phyloP scores from a whole-genome alignment of 1,140 invertebrate genomes.

The Drosophila pachea region DNA sequence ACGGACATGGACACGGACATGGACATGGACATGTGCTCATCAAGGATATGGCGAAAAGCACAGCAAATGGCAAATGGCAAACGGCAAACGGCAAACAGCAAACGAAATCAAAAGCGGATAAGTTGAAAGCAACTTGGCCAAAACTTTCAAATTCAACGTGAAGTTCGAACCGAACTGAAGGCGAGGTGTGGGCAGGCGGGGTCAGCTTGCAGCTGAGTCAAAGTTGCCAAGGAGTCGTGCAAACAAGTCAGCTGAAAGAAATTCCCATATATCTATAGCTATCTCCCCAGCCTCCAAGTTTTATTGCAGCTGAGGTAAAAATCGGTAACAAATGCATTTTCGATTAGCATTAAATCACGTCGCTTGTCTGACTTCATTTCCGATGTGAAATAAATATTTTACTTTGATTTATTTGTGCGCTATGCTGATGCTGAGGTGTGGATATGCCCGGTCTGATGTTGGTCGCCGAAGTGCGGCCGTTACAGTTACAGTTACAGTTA shows the following conservation, averaged over 20 bases:
- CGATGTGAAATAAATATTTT: conserved; percentile 58
- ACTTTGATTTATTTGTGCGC: conserved; percentile 57
- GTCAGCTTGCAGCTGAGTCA: conserved; percentile 35
- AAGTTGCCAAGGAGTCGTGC: conserved; percentile 27
- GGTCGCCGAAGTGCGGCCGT: neutral
- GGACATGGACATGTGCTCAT: conserved; percentile 49
- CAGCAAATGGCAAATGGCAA: conserved; percentile 1
- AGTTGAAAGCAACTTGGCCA: conserved; percentile 45
- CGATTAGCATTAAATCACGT: conserved; percentile 72
- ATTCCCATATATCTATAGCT: neutral
- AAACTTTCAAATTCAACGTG: conserved; percentile 55
- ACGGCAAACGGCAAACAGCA: conserved; percentile 14
- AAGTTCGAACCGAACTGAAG: conserved; percentile 22
- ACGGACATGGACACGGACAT: neutral
- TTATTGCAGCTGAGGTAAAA: conserved; percentile 23
- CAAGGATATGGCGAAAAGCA: conserved; percentile 7
- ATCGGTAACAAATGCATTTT: conserved; percentile 69
- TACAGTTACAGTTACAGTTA: conserved; percentile 5
- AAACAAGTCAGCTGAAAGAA: conserved; percentile 19
- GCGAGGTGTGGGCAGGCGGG: too few relatives aligned
- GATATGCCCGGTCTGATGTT: neutral
- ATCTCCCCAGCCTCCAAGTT: neutral
- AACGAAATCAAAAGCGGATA: conserved; percentile 63
- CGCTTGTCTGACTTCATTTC: conserved; percentile 59
- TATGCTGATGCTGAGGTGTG: neutral